phyloP scores from a whole-genome alignment of 1,140 invertebrate genomes.

The Ostrea edulis region DNA sequence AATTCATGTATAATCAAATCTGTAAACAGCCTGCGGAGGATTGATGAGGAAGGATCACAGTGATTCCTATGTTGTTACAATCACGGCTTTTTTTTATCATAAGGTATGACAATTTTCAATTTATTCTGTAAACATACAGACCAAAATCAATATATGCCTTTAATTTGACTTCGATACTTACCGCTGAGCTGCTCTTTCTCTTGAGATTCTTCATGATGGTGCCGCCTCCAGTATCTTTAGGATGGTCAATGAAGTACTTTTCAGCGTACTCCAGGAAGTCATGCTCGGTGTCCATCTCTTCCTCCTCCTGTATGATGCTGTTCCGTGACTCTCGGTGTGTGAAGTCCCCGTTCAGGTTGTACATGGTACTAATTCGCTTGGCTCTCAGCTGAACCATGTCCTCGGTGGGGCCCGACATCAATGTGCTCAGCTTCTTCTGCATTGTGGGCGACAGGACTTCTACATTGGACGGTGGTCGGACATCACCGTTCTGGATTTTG shows the following conservation, averaged over 20 bases:
- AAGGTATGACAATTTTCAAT: too few species aligned
- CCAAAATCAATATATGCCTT: too few species aligned
- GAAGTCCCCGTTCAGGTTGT: constrained; percentile 20
- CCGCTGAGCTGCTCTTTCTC: constrained; percentile 61
- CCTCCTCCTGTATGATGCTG: constrained; percentile 46
- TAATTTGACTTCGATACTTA: background rate
- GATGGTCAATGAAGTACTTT: constrained; percentile 94
- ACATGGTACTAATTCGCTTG: constrained; percentile 38
- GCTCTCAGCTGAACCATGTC: constrained; percentile 17
- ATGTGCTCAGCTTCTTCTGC: constrained; percentile 55
- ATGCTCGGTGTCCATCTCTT: constrained; percentile 80
- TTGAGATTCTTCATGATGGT: constrained; percentile 93
- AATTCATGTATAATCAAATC: too few species aligned
- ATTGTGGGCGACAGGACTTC: constrained; percentile 63
- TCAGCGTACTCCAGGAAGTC: constrained; percentile 96
- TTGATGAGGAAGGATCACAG: too few species aligned
- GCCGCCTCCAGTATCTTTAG: constrained; percentile 87
- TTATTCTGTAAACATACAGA: too few species aligned
- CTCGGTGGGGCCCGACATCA: constrained; percentile 46
- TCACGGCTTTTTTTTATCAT: too few species aligned
- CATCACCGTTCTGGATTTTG: constrained; percentile 42
- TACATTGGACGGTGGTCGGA: constrained; percentile 57
- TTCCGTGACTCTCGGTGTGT: background rate
- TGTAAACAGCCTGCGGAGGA: too few species aligned
- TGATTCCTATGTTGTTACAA: too few species aligned